These are phyloP conservation scores for Apistogramma diplotaenia DNA, from an alignment of 2,113 vertebrate species.

Conservation along the genomic window DNA sequence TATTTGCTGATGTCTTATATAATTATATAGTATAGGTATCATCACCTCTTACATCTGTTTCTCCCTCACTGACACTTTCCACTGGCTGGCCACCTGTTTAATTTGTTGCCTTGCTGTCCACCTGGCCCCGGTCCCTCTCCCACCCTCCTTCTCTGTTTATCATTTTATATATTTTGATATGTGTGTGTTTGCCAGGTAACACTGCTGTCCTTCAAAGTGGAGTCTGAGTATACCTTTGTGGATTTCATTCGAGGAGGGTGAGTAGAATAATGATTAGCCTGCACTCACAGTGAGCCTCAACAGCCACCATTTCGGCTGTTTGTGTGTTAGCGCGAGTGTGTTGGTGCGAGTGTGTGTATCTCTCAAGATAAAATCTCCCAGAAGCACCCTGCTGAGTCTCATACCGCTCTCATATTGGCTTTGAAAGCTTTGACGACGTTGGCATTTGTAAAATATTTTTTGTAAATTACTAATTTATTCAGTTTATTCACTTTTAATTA, in stretches of 20 bases:
- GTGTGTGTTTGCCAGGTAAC: slow-evolving; percentile 83
- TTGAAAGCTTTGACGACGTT: background rate
- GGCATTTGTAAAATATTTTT: slow-evolving; percentile 2
- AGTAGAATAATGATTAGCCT: slow-evolving; percentile 72
- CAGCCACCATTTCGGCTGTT: slow-evolving; percentile 2
- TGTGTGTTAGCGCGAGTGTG: background rate
- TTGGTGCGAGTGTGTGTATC: background rate
- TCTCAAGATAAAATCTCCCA: slow-evolving; percentile 11
- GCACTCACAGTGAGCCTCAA: slow-evolving; percentile 2
- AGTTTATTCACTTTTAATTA: slow-evolving; percentile 49
- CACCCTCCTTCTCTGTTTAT: slow-evolving; percentile 9
- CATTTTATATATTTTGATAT: background rate
- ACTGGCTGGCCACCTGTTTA: slow-evolving; percentile 28
- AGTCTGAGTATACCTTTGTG: slow-evolving; percentile 96
- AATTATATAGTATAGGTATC: background rate
- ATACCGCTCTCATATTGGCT: background rate
- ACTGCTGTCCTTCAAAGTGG: slow-evolving; percentile 94
- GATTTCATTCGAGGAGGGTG: slow-evolving; percentile 99
- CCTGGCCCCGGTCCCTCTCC: background rate
- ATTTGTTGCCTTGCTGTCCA: slow-evolving; percentile 3
- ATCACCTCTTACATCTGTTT: slow-evolving; percentile 25
- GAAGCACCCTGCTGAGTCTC: background rate
- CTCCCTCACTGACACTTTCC: background rate
- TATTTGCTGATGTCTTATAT: background rate
- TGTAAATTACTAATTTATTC: slow-evolving; percentile 44